A percentile compares a stretch with the other conserved stretches of the same genome.
Conservation (phyloP, 2,888 invertebrate genomes). For the Drosophila limbata region DNA sequence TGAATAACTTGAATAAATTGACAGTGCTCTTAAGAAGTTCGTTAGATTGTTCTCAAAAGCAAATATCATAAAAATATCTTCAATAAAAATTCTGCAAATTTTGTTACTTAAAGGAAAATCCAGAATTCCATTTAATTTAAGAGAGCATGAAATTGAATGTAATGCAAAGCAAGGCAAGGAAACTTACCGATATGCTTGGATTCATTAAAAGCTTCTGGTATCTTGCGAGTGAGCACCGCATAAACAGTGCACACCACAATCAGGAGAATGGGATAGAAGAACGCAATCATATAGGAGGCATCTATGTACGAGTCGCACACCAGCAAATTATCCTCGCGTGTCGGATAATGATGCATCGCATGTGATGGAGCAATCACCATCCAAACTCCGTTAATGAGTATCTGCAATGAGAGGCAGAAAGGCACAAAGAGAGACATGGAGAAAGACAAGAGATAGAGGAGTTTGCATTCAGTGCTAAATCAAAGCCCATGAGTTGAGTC, state of each 20-base stretch:
- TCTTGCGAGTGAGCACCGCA: slow-evolving; percentile 97
- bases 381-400: slow-evolving; percentile 96
- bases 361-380: slow-evolving; percentile 95
- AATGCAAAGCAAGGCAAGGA: neutral
- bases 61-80: neutral
- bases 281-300: slow-evolving; percentile 97
- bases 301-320: slow-evolving; percentile 97
- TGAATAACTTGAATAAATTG: too few relatives aligned
- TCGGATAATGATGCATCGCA: slow-evolving; percentile 96
- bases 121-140: neutral
- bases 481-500: neutral
- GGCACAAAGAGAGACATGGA: neutral
- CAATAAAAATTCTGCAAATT: neutral
- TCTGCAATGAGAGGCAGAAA: slow-evolving; percentile 86
- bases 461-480: neutral
- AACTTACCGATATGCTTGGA: slow-evolving; percentile 96
- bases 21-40: too few relatives aligned
- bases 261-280: slow-evolving; percentile 95
- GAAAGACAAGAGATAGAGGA: too few relatives aligned
- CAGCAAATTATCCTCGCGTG: slow-evolving; percentile 95
- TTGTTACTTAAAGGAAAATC: neutral
- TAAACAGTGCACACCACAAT: slow-evolving; percentile 98
- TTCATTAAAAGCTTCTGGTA: slow-evolving; percentile 99
- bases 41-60: neutral
- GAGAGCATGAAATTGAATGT: slow-evolving; percentile 18